A percentile compares a stretch with the other conserved stretches of the same genome.
phyloP scores from a whole-genome alignment of 2,797 vertebrate genomes.

The Chiloscyllium punctatum region DNA sequence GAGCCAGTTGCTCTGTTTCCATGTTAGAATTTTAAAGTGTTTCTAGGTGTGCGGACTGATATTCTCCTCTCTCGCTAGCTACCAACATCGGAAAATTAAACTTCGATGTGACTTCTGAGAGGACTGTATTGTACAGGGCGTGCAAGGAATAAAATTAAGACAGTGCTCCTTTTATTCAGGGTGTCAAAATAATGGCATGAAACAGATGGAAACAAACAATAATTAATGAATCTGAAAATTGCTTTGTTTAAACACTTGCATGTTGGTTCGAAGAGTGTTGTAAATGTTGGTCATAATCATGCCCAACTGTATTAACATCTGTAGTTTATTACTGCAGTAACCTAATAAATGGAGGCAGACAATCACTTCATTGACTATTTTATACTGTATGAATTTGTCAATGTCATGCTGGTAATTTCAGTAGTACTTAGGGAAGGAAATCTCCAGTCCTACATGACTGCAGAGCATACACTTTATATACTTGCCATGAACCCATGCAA shows the following conservation, averaged over 20 bases:
- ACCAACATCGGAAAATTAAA: too few species aligned
- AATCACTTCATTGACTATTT: conserved; percentile 38
- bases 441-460: conserved; percentile 43
- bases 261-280: background rate
- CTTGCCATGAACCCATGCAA: background rate
- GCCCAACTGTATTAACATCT: conserved; percentile 19
- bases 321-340: conserved; percentile 27
- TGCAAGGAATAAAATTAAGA: background rate
- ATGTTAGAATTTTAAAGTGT: background rate
- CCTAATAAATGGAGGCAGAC: conserved; percentile 19
- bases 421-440: conserved; percentile 54
- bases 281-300: background rate
- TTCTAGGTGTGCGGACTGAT: background rate
- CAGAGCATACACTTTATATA: background rate
- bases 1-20: background rate
- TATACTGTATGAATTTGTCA: conserved; percentile 46
- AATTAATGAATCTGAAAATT: conserved; percentile 9
- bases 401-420: conserved; percentile 49
- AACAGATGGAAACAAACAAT: conserved; percentile 16
- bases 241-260: background rate
- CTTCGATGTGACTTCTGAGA: background rate
- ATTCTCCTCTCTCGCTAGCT: too few species aligned
- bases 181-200: background rate
- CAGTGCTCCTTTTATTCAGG: background rate
- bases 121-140: background rate